Evolutionary conservation across 2,797 vertebrate species (phyloP).

Genomic region (Pithecia hirsuta): DNA sequence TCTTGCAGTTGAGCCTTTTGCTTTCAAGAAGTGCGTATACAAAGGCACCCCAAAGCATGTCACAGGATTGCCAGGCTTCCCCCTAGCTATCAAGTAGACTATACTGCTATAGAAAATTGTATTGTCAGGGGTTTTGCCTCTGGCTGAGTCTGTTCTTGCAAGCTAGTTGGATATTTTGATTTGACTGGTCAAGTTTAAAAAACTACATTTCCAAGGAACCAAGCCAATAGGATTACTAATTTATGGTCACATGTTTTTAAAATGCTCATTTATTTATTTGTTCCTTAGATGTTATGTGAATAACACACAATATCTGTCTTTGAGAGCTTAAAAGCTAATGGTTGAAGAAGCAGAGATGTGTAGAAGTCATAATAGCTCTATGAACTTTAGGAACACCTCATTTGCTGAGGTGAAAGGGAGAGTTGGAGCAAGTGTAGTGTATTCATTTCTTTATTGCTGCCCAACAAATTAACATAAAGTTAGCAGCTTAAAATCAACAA

Average conservation of each 20-base stretch:
- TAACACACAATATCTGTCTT: background rate
- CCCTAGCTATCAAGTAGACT: background rate
- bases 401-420: background rate
- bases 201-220: background rate
- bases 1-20: background rate
- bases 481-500: background rate
- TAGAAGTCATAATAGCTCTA: background rate
- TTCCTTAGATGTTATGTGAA: background rate
- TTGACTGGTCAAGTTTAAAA: constrained; percentile 18
- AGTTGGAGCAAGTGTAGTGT: background rate
- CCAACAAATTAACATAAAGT: background rate
- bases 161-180: background rate
- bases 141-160: background rate
- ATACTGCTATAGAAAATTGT: background rate
- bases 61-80: background rate
- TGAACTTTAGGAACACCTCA: background rate
- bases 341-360: background rate
- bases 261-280: background rate
- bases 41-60: background rate
- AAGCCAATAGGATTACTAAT: background rate
- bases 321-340: background rate
- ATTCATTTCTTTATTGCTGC: background rate
- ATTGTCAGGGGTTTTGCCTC: background rate
- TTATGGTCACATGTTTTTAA: background rate
- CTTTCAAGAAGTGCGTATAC: background rate